These are phyloP conservation scores for Pampusana beccarii DNA, from an alignment of 2,113 vertebrate genomes.

Conservation along the genomic window DNA sequence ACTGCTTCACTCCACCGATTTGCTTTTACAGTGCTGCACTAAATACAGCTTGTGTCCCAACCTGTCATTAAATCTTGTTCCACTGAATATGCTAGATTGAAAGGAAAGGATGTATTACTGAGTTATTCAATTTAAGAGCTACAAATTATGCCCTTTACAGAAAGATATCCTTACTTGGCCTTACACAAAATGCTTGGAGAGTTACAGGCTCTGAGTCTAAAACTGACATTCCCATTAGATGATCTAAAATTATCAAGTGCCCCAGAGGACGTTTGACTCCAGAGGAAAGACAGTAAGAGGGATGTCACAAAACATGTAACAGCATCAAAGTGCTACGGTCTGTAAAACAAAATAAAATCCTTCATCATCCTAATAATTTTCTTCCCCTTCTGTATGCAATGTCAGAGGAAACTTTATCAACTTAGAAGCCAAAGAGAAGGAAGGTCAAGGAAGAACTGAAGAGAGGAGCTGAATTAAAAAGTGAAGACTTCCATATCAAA, in stretches of 20 bases:
- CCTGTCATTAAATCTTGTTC: background rate
- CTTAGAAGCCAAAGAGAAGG: background rate
- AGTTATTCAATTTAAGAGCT: background rate
- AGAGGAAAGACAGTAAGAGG: background rate
- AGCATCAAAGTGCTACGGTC: background rate
- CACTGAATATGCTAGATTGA: background rate
- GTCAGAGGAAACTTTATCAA: background rate
- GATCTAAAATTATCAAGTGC: conserved; percentile 40
- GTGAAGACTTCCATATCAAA: background rate
- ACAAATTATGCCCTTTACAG: background rate
- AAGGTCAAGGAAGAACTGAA: background rate
- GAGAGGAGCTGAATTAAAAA: background rate
- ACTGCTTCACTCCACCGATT: background rate
- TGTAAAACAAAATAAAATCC: background rate
- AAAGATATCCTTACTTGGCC: background rate
- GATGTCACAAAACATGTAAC: background rate
- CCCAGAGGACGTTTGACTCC: background rate
- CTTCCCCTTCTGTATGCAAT: background rate
- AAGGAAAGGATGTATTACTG: background rate
- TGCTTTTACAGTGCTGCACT: background rate
- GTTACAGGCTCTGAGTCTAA: background rate
- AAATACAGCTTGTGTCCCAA: background rate
- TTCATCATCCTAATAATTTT: background rate
- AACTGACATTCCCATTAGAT: background rate
- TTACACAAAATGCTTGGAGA: background rate